Evolutionary conservation across 2,888 invertebrate genomes (phyloP).

Genomic region (Diarsia rubi): DNA sequence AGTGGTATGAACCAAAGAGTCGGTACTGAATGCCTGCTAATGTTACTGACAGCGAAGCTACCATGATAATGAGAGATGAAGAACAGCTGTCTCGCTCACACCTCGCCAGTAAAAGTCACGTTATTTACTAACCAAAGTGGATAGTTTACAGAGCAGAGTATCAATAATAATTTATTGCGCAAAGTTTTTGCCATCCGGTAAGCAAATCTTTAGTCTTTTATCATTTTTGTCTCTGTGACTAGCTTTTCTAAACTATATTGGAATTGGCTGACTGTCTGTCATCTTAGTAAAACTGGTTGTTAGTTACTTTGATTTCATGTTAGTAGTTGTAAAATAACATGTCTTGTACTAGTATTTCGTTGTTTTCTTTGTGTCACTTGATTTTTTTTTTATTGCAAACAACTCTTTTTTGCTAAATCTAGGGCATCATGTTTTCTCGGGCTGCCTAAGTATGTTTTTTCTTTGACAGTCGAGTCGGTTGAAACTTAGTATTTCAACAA

Average conservation of each 20-base stretch:
- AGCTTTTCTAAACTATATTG: not conserved
- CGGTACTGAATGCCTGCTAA: constrained; percentile 73
- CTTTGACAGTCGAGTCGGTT: not conserved
- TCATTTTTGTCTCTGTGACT: not conserved
- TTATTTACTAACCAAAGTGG: constrained; percentile 46
- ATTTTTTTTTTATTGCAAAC: not conserved
- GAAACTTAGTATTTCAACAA: not conserved
- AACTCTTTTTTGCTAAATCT: not conserved
- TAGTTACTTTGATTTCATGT: not conserved
- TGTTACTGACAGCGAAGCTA: constrained; percentile 76
- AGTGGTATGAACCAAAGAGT: constrained; percentile 76
- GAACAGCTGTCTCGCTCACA: constrained; percentile 73
- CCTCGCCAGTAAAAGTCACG: constrained; percentile 76
- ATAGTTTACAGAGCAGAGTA: constrained; percentile 36
- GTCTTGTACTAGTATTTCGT: not conserved
- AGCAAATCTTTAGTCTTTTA: not conserved
- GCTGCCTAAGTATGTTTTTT: too few species aligned
- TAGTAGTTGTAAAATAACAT: not conserved
- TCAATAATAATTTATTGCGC: not conserved
- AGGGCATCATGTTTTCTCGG: not conserved
- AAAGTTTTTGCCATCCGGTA: not conserved
- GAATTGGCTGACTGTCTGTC: not conserved
- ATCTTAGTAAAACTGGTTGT: not conserved
- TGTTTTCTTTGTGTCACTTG: not conserved
- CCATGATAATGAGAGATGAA: constrained; percentile 75